Conservation (phyloP, 2,113 vertebrate species). For the Chlamydotis undulata region DNA sequence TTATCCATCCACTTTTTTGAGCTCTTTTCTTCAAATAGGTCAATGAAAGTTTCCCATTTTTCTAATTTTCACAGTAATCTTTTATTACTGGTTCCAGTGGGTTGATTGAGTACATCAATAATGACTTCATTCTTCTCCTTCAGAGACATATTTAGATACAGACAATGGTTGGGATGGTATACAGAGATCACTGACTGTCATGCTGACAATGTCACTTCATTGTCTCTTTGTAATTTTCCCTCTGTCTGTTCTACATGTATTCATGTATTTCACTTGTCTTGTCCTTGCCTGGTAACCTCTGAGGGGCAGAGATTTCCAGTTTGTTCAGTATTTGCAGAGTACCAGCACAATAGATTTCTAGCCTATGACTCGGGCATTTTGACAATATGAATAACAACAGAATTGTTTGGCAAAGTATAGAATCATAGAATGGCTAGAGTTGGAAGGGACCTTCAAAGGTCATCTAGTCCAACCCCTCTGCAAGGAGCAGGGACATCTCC, state of each 20-base stretch:
- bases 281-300: constrained; percentile 37
- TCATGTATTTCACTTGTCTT: constrained; percentile 25
- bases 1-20: not conserved
- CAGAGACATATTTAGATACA: not conserved
- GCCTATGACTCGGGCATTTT: not conserved
- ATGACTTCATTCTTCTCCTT: not conserved
- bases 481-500: too few species aligned
- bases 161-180: not conserved
- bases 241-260: constrained; percentile 15
- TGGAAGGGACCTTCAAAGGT: too few species aligned
- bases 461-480: too few species aligned
- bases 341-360: not conserved
- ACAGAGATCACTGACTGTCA: not conserved
- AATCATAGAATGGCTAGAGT: too few species aligned
- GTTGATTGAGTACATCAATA: not conserved
- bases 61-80: not conserved
- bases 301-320: not conserved
- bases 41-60: not conserved
- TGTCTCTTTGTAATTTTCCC: constrained; percentile 23
- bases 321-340: constrained; percentile 7
- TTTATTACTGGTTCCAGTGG: not conserved
- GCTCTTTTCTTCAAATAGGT: not conserved
- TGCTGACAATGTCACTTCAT: constrained; percentile 7
- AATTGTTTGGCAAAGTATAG: not conserved
- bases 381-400: not conserved